Evolutionary conservation across 2,797 vertebrate species (phyloP).

Genomic region (Falco berigora): DNA sequence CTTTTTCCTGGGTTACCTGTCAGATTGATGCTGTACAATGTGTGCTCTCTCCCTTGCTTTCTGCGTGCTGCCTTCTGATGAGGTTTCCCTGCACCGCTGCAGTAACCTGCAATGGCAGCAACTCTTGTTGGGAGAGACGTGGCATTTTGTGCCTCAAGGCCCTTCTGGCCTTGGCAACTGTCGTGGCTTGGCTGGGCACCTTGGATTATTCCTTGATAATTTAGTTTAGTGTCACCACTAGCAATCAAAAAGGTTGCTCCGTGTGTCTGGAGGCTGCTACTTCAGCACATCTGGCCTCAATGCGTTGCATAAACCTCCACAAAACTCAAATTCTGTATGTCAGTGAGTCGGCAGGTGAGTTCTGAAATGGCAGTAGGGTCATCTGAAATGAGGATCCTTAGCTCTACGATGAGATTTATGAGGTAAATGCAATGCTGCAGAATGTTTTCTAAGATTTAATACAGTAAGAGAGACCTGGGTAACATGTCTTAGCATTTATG

Average conservation of each 20-base stretch:
- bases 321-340: neutral
- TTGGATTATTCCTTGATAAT: neutral
- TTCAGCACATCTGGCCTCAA: neutral
- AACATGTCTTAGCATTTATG: neutral
- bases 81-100: neutral
- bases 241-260: neutral
- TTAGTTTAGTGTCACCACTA: neutral
- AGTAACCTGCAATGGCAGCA: neutral
- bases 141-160: neutral
- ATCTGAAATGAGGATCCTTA: neutral
- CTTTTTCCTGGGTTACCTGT: neutral
- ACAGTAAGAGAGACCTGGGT: neutral
- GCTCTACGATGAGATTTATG: neutral
- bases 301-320: rapidly evolving
- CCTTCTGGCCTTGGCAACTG: neutral
- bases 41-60: neutral
- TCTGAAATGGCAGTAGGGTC: neutral
- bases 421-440: neutral
- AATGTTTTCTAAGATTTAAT: neutral
- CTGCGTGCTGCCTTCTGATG: neutral
- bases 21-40: neutral
- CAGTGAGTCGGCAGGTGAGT: neutral
- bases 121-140: rapidly evolving
- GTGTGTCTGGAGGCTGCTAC: neutral
- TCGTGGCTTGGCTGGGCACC: neutral